phyloP scores from a whole-genome alignment of 2,113 vertebrate species.

The Sylvia atricapilla region DNA sequence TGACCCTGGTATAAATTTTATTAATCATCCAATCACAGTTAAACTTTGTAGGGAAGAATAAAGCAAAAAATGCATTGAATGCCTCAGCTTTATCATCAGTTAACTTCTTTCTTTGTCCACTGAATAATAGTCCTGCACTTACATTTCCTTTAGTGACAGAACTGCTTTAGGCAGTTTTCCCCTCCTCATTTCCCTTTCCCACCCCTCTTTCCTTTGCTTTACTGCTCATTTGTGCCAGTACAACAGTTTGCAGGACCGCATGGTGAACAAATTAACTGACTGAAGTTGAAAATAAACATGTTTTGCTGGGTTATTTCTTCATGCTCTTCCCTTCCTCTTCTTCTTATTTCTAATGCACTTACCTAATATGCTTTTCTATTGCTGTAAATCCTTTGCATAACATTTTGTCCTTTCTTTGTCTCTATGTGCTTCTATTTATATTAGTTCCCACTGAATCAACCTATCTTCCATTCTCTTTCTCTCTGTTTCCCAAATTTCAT shows the following conservation, averaged over 20 bases:
- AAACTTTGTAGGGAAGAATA: background rate
- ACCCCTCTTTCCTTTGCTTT: background rate
- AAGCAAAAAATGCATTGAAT: background rate
- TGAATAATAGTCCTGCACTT: background rate
- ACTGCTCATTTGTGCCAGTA: background rate
- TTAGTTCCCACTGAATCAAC: background rate
- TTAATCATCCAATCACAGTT: background rate
- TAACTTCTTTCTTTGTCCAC: background rate
- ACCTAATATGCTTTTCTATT: background rate
- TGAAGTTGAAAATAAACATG: constrained; percentile 50
- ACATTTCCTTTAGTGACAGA: background rate
- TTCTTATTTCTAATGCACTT: background rate
- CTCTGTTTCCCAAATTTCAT: background rate
- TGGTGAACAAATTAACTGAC: constrained; percentile 34
- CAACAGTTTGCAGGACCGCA: constrained; percentile 8
- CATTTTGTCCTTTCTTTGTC: background rate
- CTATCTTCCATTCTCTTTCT: background rate
- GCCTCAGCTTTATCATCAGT: background rate
- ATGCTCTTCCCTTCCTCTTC: background rate
- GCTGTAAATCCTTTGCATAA: background rate
- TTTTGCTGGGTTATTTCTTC: constrained; percentile 41
- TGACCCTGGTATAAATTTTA: background rate
- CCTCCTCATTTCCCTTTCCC: background rate
- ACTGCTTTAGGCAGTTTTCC: background rate
- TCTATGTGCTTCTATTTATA: background rate